Evolutionary conservation across 2,113 vertebrate species (phyloP), one percentile per base, ranked within the genome.

Genomic region (Guaruba guarouba): DNA sequence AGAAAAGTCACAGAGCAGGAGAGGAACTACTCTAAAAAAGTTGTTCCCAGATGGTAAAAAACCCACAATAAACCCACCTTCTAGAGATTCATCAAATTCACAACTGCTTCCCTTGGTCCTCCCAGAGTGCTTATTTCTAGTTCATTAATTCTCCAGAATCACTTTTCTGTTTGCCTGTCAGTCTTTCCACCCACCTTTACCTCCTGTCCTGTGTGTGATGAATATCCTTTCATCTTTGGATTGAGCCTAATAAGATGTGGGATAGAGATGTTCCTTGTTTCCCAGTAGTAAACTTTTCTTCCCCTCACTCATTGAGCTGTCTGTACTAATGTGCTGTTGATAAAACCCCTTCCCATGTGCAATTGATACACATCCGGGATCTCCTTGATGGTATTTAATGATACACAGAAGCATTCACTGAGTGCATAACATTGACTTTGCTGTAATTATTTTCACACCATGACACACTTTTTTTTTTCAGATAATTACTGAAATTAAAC

Each of bases 361-460:
- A 74, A 17, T 0, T 62, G n/a, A 41, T n/a, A 77, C 13, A 29
- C 28, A 63, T 27, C 5, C 48, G 90, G 55, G 43, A 67, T 86
- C 75, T 86, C 33, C 25, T 49, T 75, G 22, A 74, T 33, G 29
- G 37, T 84, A 27, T 52, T 90, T 77, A 59, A 10, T 46, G 61
- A 39, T 23, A 41, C 82, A 74, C 24, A 75, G 61, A 92, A 48
- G 12, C 41, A 35, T 52, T 88, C 51, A 41, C 18, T 2, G 5
- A 76, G 11, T 17, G 51, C 44, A 74, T 59, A 59, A 54, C 6
- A 52, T 83, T 44, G 82, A 48, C 28, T 83, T 49, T 7, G 1
- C 63, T 37, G 4, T 77, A 62, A 92, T 87, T 84, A 68, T 84
- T 86, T 91, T 82, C 44, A 62, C 59, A 51, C 27, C 62, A 41